These are phyloP conservation scores for Drosophila borealis DNA, from an alignment of 2,888 invertebrate species.

Conservation along the genomic window DNA sequence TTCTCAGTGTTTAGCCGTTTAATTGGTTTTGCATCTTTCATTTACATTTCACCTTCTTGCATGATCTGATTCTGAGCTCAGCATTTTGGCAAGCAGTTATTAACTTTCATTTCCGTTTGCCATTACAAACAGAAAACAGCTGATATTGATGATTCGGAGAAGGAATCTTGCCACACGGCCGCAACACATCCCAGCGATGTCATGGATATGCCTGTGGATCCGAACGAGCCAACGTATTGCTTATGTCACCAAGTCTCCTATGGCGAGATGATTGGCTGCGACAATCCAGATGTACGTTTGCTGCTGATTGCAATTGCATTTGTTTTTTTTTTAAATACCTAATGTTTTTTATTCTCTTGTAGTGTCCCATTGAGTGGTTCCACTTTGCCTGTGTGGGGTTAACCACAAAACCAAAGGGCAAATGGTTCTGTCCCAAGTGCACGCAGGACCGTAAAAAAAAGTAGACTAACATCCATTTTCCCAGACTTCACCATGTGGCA, in stretches of 20 bases:
- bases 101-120: conserved; percentile 1
- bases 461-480: conserved; percentile 84
- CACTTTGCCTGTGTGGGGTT: conserved; percentile 96
- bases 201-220: conserved; percentile 96
- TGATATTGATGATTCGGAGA: conserved; percentile 86
- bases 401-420: conserved; percentile 94
- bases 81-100: neutral
- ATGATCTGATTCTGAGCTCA: conserved; percentile 26
- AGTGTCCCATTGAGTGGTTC: conserved; percentile 96
- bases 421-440: conserved; percentile 98
- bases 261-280: conserved; percentile 98
- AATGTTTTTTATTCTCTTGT: conserved; percentile 1
- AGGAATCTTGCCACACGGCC: conserved; percentile 85
- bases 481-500: neutral
- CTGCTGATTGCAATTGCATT: no score
- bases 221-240: conserved; percentile 99
- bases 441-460: conserved; percentile 92
- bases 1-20: conserved; percentile 16
- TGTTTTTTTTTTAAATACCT: neutral
- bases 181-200: conserved; percentile 94
- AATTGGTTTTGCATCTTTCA: conserved; percentile 33
- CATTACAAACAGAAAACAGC: conserved; percentile 75
- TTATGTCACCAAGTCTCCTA: conserved; percentile 98
- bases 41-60: conserved; percentile 55
- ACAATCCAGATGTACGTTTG: conserved; percentile 89